Evolutionary conservation across 1,140 invertebrate genomes (phyloP).

Genomic region (Bombus waltoni): DNA sequence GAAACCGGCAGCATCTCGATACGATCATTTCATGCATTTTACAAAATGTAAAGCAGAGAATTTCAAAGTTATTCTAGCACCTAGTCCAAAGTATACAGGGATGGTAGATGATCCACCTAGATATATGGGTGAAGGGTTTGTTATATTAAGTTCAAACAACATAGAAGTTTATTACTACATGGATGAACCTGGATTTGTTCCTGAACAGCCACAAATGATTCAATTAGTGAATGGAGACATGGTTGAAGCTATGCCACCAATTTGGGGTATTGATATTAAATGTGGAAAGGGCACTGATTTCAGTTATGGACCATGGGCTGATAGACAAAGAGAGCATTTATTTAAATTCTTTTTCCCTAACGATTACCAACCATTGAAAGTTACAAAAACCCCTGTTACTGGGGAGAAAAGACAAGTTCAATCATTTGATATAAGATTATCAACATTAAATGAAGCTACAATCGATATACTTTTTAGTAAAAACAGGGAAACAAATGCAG

Average conservation of each 20-base stretch:
- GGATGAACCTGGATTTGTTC: constrained; percentile 96
- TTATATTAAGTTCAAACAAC: constrained; percentile 96
- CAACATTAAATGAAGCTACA: constrained; percentile 95
- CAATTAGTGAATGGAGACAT: constrained; percentile 96
- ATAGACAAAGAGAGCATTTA: constrained; percentile 96
- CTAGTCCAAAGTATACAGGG: constrained; percentile 96
- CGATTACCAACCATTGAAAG: constrained; percentile 90
- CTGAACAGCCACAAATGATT: constrained; percentile 94
- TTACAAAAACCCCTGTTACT: constrained; percentile 90
- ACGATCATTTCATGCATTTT: constrained; percentile 98
- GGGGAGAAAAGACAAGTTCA: constrained; percentile 94
- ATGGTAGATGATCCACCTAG: constrained; percentile 97
- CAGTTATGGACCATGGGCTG: constrained; percentile 99
- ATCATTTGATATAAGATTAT: constrained; percentile 95
- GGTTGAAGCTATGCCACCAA: constrained; percentile 94
- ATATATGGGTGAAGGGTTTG: constrained; percentile 99
- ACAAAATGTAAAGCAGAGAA: constrained; percentile 97
- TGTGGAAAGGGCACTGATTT: constrained; percentile 99
- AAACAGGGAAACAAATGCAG: constrained; percentile 97
- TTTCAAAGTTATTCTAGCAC: constrained; percentile 96
- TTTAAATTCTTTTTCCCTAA: constrained; percentile 98
- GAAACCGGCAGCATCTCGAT: constrained; percentile 94
- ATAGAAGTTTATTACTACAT: constrained; percentile 98
- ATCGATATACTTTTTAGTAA: constrained; percentile 98
- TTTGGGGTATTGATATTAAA: constrained; percentile 97